Conservation (phyloP, 2,797 vertebrate genomes). For the Chelon labrosus region DNA sequence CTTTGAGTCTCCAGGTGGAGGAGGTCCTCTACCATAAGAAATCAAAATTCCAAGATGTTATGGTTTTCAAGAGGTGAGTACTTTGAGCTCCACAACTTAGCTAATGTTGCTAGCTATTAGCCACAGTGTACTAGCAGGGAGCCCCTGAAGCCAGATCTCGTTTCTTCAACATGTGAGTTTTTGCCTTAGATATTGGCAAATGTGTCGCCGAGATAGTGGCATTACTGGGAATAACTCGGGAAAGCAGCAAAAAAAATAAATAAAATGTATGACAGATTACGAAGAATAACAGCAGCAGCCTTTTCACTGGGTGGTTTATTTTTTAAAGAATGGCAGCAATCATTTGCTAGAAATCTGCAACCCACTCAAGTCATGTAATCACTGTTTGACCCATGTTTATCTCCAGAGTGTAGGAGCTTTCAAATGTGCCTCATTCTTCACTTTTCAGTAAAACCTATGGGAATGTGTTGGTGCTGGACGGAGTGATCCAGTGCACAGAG, state of each 20-base stretch:
- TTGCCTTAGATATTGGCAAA: neutral
- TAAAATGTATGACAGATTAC: too few relatives aligned
- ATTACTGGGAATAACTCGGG: neutral
- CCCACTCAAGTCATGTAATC: neutral
- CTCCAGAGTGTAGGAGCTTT: neutral
- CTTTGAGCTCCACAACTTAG: conserved; percentile 21
- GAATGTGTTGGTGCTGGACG: conserved; percentile 95
- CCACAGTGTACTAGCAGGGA: conserved; percentile 27
- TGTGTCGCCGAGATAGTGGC: neutral
- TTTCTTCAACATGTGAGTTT: neutral
- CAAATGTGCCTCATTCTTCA: neutral
- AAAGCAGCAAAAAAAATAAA: too few relatives aligned
- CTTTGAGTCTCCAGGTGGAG: conserved; percentile 94
- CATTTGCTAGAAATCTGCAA: neutral
- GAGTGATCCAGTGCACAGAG: conserved; percentile 98
- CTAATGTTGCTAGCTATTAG: conserved; percentile 60
- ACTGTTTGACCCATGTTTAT: neutral
- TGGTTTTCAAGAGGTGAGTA: conserved; percentile 93
- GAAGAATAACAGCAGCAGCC: too few relatives aligned
- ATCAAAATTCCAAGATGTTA: conserved; percentile 94
- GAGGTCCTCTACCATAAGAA: conserved; percentile 91
- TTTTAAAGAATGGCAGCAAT: neutral
- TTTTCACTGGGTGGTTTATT: neutral
- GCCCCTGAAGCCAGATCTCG: conserved; percentile 5
- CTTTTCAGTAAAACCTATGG: conserved; percentile 94